Conservation (phyloP, 1,140 invertebrate species). For the Dreissena polymorpha region DNA sequence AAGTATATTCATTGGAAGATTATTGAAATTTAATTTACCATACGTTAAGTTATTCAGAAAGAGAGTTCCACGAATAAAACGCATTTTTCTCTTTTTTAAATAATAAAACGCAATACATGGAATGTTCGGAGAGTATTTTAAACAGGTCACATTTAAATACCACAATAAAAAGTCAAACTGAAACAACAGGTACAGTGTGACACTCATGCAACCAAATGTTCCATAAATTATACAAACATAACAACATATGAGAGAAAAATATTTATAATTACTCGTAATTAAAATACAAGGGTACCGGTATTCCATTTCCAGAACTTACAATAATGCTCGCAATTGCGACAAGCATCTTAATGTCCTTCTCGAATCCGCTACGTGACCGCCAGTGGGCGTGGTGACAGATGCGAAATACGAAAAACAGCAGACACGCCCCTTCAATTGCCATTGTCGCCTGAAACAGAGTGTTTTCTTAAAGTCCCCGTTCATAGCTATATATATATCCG, state of each 20-base stretch:
- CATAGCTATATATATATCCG: no score
- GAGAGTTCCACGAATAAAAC: neutral
- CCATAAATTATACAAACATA: no score
- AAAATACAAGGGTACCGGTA: no score
- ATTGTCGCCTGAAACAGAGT: constrained; percentile 36
- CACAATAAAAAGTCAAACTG: no score
- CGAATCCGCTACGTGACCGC: constrained; percentile 18
- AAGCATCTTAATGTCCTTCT: constrained; percentile 34
- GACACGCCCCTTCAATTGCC: constrained; percentile 28
- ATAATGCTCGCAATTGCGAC: constrained; percentile 19
- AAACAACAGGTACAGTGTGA: no score
- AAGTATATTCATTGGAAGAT: no score
- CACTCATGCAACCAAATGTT: no score
- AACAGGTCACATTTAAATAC: no score
- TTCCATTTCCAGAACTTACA: neutral
- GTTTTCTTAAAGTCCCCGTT: neutral
- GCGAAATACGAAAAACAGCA: constrained; percentile 31
- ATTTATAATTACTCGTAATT: no score
- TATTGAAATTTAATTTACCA: neutral
- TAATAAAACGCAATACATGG: no score
- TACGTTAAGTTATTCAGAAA: neutral
- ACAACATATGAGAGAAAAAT: no score
- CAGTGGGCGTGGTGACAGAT: constrained; percentile 48
- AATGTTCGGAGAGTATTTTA: no score
- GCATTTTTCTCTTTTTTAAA: neutral